Evolutionary conservation across 2,113 vertebrate species (phyloP).

Genomic region (Strix aluco): DNA sequence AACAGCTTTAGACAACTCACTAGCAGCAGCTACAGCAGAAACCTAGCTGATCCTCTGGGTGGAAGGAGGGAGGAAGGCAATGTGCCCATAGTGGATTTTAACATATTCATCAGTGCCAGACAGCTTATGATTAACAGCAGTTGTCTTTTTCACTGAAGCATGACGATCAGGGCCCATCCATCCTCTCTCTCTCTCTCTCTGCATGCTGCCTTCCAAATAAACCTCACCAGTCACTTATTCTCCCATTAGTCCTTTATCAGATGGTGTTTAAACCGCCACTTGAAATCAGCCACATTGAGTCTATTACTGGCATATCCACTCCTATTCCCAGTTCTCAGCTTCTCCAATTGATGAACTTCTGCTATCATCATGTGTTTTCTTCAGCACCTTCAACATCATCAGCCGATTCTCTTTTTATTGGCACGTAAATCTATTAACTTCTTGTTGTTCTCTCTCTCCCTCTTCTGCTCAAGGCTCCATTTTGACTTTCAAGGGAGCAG

Average conservation of each 20-base stretch:
- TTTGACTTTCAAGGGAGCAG: not conserved
- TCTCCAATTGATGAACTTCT: not conserved
- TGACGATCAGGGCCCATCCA: not conserved
- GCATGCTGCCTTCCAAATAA: not conserved
- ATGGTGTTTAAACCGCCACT: not conserved
- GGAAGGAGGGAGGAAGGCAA: not conserved
- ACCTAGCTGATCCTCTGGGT: not conserved
- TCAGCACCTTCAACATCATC: not conserved
- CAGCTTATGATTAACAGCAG: conserved; percentile 27
- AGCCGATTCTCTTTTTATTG: not conserved
- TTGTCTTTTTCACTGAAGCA: not conserved
- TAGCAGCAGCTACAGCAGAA: not conserved
- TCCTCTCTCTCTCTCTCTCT: not conserved
- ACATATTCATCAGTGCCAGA: conserved; percentile 10
- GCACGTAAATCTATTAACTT: not conserved
- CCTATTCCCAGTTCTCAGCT: not conserved
- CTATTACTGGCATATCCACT: not conserved
- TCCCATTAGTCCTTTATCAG: not conserved
- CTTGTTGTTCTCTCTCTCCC: not conserved
- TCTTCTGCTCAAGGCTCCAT: not conserved
- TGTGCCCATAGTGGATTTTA: not conserved
- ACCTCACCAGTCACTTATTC: not conserved
- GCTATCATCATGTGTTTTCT: not conserved
- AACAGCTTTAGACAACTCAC: not conserved
- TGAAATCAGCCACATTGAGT: not conserved